Evolutionary conservation across 2,888 invertebrate genomes (phyloP).

Genomic region (Plebejus anna): DNA sequence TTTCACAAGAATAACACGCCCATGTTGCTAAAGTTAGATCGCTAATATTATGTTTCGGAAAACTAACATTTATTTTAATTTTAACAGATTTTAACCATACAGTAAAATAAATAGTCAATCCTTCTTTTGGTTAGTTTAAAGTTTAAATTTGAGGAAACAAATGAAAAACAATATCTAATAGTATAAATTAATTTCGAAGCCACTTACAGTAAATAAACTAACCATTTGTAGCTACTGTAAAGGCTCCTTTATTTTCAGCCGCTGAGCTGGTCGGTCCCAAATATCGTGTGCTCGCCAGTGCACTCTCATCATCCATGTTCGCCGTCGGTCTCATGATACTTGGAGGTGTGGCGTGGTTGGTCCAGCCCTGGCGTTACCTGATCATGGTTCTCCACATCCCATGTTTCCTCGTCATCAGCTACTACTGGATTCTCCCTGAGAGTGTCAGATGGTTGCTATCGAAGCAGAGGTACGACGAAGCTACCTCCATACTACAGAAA

Average conservation of each 20-base stretch:
- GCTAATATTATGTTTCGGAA: too few species aligned
- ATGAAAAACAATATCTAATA: too few species aligned
- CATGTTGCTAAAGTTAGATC: too few species aligned
- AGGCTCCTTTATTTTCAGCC: constrained; percentile 59
- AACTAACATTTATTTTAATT: too few species aligned
- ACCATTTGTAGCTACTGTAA: too few species aligned
- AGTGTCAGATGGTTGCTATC: constrained; percentile 89
- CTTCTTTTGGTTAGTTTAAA: too few species aligned
- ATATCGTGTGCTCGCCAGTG: constrained; percentile 85
- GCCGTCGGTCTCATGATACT: constrained; percentile 85
- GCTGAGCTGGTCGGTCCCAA: constrained; percentile 88
- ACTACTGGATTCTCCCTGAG: constrained; percentile 84
- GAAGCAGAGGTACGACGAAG: constrained; percentile 81
- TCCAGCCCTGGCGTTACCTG: constrained; percentile 84
- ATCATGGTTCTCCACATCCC: constrained; percentile 84
- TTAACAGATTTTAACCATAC: too few species aligned
- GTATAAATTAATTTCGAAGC: too few species aligned
- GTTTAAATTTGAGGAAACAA: too few species aligned
- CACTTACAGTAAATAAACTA: too few species aligned
- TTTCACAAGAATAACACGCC: too few species aligned
- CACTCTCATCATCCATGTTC: constrained; percentile 84
- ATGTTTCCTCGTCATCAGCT: constrained; percentile 81
- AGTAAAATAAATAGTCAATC: too few species aligned
- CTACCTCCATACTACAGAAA: constrained; percentile 79
- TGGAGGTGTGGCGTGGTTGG: constrained; percentile 83